Conservation (phyloP, 2,113 vertebrate species). For the Barnardius zonarius region DNA sequence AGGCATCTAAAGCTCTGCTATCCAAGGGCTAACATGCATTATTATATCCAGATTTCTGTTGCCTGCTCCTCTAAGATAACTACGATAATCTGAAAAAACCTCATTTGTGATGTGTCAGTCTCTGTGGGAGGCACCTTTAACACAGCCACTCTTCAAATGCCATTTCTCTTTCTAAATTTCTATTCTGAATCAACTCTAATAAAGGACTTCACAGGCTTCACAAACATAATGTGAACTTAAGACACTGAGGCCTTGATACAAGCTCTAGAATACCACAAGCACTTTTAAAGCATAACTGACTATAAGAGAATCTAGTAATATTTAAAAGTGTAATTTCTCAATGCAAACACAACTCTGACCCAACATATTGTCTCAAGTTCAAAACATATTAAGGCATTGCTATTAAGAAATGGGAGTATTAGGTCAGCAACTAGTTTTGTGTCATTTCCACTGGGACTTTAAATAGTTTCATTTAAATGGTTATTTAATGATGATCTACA, state of each 20-base stretch:
- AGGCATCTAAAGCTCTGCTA: not conserved
- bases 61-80: not conserved
- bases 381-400: not conserved
- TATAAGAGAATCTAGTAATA: not conserved
- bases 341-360: not conserved
- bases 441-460: not conserved
- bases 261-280: not conserved
- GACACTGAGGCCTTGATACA: not conserved
- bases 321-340: not conserved
- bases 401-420: not conserved
- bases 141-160: not conserved
- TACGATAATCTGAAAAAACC: not conserved
- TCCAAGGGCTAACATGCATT: not conserved
- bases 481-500: slow-evolving; percentile 7
- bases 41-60: not conserved
- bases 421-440: not conserved
- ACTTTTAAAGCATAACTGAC: not conserved
- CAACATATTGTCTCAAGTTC: not conserved
- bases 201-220: not conserved
- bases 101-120: not conserved
- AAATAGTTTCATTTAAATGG: not conserved
- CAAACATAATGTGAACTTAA: not conserved
- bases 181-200: not conserved
- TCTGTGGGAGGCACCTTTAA: not conserved
- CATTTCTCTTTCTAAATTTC: not conserved